A percentile compares a stretch with the other conserved stretches of the same genome.
phyloP scores from a whole-genome alignment of 1,140 invertebrate genomes.

The Sinella curviseta region DNA sequence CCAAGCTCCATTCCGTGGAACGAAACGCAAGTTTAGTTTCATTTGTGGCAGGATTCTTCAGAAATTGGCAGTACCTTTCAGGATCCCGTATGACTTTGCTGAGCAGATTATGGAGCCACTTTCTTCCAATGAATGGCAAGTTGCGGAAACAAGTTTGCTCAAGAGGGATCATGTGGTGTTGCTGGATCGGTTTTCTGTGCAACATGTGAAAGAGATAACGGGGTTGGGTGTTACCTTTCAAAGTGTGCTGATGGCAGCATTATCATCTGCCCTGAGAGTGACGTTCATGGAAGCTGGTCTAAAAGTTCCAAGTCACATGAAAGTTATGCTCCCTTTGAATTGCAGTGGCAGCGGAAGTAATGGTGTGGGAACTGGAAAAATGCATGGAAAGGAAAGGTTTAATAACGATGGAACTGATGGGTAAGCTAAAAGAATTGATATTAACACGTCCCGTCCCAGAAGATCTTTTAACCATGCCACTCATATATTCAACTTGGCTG shows the following conservation, averaged over 20 bases:
- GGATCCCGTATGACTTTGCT: slow-evolving; percentile 26
- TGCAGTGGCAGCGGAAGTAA: background rate
- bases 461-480: no score
- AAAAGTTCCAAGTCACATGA: background rate
- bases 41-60: slow-evolving; percentile 6
- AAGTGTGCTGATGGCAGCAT: slow-evolving; percentile 32
- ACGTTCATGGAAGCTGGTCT: slow-evolving; percentile 1
- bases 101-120: slow-evolving; percentile 29
- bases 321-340: background rate
- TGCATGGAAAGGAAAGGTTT: background rate
- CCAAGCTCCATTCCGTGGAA: background rate
- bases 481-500: no score
- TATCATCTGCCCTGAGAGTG: slow-evolving; percentile 3
- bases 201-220: slow-evolving; percentile 30
- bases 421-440: no score
- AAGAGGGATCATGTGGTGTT: slow-evolving; percentile 36
- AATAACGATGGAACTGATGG: background rate
- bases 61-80: slow-evolving; percentile 23
- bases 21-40: background rate
- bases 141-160: slow-evolving; percentile 27
- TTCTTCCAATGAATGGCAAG: slow-evolving; percentile 26
- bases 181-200: slow-evolving; percentile 35
- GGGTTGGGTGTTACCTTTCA: slow-evolving; percentile 29
- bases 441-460: no score
- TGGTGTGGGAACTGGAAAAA: background rate